Evolutionary conservation across 2,797 vertebrate species (phyloP).

Genomic region (Betta splendens): DNA sequence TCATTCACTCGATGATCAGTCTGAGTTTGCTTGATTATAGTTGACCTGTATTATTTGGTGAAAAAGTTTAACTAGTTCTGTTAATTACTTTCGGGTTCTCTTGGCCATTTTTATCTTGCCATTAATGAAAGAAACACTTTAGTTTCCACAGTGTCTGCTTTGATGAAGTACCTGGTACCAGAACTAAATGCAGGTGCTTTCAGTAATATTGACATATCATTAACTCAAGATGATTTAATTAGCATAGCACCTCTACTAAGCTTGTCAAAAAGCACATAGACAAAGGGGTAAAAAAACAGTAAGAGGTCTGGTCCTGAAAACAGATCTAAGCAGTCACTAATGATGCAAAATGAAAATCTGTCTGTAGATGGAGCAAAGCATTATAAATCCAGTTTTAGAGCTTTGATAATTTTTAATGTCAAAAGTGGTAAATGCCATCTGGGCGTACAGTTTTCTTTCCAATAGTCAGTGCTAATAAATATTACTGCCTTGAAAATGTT

Average conservation of each 20-base stretch:
- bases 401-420: slow-evolving; percentile 21
- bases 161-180: slow-evolving; percentile 26
- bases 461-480: slow-evolving; percentile 55
- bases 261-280: slow-evolving; percentile 2
- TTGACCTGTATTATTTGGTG: slow-evolving; percentile 10
- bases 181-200: slow-evolving; percentile 11
- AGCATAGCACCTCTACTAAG: slow-evolving; percentile 5
- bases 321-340: slow-evolving; percentile 7
- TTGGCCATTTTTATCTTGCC: not conserved
- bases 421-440: slow-evolving; percentile 12
- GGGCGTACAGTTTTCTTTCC: slow-evolving; percentile 17
- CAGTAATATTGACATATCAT: not conserved
- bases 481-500: slow-evolving; percentile 37
- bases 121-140: slow-evolving; percentile 8
- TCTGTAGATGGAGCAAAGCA: not conserved
- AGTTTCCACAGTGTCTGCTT: slow-evolving; percentile 15
- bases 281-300: not conserved
- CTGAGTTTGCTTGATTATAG: slow-evolving; percentile 15
- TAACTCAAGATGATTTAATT: not conserved
- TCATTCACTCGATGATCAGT: slow-evolving; percentile 13
- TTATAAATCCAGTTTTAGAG: slow-evolving; percentile 5
- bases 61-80: slow-evolving; percentile 4
- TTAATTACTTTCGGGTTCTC: not conserved
- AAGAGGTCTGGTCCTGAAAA: slow-evolving; percentile 11
- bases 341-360: not conserved